Evolutionary conservation across 2,797 vertebrate species (phyloP), one percentile per base, ranked within the genome.

Genomic region (Hippopotamyrus pictus): DNA sequence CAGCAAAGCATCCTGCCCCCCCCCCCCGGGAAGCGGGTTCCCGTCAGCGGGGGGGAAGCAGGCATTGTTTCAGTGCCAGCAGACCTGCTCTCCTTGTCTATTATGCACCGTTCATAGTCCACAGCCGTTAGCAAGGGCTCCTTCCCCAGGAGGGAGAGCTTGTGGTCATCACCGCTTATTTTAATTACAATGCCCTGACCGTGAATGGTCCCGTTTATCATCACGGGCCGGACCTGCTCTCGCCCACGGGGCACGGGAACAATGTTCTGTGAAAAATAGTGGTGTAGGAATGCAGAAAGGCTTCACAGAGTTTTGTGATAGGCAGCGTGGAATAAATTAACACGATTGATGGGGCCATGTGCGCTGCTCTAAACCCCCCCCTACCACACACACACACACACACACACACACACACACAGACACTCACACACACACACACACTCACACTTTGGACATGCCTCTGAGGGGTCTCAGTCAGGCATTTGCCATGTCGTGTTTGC

Each of bases 301-400:
- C 90, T 91, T 46, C 83, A 9, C 82, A 59, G 88, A 88, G 93
- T 93, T 93, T 95, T 94, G 92, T 92, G 95, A 96, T 95, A 96
- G 95, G 94, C 92, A 90, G 92, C 92, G 91, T 94, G 94, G 90
- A 93, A 95, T 95, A 95, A 96, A 96, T 95, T 93, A 96, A 94
- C 94, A 94, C 92, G 44, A 92, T 89, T 88, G 89, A 93, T 92
- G 93, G 93, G 92, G 93, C 91, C 91, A 92, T 65, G 88, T 90
- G 88, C 83, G 53, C 86, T 50, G 5, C 50, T 17, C 33, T 29
- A n/a, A 89, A 25, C 54, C 76, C 46, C 88, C 86, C 87, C 41
- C 25, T n/a, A 65, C 79, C n/a, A 25, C 50, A 57, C 50, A 51
- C 76, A 48, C n/a, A n/a, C n/a, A 88, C 57, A 54, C 53, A 44